Base-by-base conservation (phyloP, 2,113 vertebrate species). In the Bufo gargarizans region DNA sequence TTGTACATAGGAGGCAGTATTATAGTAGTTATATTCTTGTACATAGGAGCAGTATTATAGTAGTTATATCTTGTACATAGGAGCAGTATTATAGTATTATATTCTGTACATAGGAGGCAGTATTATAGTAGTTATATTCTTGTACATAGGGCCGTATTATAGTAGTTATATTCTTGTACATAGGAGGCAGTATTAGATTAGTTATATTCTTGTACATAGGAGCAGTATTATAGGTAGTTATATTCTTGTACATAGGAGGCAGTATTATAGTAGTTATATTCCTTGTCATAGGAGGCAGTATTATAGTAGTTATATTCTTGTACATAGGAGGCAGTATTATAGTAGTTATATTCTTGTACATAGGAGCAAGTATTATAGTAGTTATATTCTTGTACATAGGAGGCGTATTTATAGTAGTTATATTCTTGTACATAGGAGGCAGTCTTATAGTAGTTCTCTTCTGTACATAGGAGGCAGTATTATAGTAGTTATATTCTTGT, bases 401-500 rank as follows among this genome's bases (percentile, higher is more conserved):
- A 13, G 65, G 7, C 22, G 65, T 33, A 69, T 69, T 69, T 69
- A 69, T 33, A 69, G 65, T 69, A 45, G 69, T 72, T 72, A 45
- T 72, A 45, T 45, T 72, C 69, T 45, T 72, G 33, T 72, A 72
- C 3, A 72, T 72, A 72, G 69, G 69, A 11, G 13, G 43, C 71
- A 47, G 71, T 74, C 47, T 74, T 74, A 74, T 47, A 74, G 71
- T 74, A 74, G 71, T 74, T 74, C 47, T 74, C 47, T 74, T 74
- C 71, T 45, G 71, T 74, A 71, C 6, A 71, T 74, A 74, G 71
- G 71, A 6, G 43, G 71, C 43, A 74, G 71, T 74, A 74, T 74
- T 74, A 74, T 74, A 74, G 43, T 49, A 74, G 43, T 49, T 74
- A 74, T 74, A 74, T 74, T 74, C 71, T 47, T 74, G 71, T 74